Base-by-base conservation (phyloP, 1,140 invertebrate species). In the Conus ventricosus region DNA sequence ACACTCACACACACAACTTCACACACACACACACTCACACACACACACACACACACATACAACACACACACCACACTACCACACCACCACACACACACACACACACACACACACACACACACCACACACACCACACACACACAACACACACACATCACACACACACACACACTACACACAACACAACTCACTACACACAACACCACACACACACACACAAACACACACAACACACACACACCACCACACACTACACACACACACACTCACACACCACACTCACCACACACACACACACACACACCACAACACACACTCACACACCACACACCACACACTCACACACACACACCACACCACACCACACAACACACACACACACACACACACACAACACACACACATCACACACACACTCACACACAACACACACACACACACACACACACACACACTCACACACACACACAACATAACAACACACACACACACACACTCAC, bases 401-500 rank as follows among this genome's bases (percentile, higher is more conserved):
- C n/a, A n/a, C n/a, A n/a, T n/a, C n/a, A n/a, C n/a, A n/a, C n/a
- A n/a, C n/a, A n/a, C n/a, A n/a, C n/a, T n/a, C n/a, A 67, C 57
- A 51, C 57, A 80, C 71, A 57, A 11, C 53, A 15, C 78, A 81
- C 55, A 57, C 55, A 57, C 55, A 57, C 55, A 54, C 80, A 11
- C 27, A 53, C 80, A 82, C 80, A 82, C 27, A 54, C 10, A 82
- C 80, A 82, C 80, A 82, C 54, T 51, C 80, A 82, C 80, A 82
- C 80, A 54, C 80, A 82, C 80, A 82, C 27, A 53, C 54, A 1
- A 55, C 53, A 71, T 7, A 60, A 2, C n/a, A n/a, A n/a, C n/a
- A n/a, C 53, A 78, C 39, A 87, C 53, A 87, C 39, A 67, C 51
- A 80, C 57, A 57, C 82, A 63, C 78, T 39, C 78, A 80, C 78